These are phyloP conservation scores for Catharus bicknelli DNA, from an alignment of 2,113 vertebrate species.

Conservation along the genomic window DNA sequence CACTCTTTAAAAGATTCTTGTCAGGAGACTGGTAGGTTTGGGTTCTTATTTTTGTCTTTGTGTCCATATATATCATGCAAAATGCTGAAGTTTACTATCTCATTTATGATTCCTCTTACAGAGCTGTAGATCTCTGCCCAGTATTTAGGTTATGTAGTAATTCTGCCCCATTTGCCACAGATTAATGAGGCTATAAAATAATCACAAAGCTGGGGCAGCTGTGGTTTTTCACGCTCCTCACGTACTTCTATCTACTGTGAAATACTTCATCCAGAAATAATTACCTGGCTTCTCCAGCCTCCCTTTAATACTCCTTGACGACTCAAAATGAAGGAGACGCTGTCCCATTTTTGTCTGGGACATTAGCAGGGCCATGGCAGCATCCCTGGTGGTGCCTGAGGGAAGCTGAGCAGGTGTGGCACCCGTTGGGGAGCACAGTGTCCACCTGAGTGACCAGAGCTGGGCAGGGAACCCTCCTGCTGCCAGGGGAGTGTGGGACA, in stretches of 20 bases:
- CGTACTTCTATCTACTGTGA: constrained; percentile 12
- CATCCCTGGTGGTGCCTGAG: fast-evolving
- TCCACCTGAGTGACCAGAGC: neutral
- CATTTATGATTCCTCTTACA: constrained; percentile 12
- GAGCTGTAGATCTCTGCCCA: neutral
- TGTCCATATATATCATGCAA: neutral
- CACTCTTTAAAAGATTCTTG: neutral
- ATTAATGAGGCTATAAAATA: constrained; percentile 52
- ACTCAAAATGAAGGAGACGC: neutral
- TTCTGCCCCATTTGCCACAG: constrained; percentile 33
- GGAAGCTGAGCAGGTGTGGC: neutral
- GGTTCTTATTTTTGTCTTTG: neutral
- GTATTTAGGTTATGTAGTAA: constrained; percentile 8
- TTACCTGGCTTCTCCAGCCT: constrained; percentile 24
- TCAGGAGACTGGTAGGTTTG: neutral
- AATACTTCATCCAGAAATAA: constrained; percentile 25
- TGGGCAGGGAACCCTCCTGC: neutral
- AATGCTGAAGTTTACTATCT: constrained; percentile 13
- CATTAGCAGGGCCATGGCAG: neutral
- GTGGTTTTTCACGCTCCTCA: constrained; percentile 7
- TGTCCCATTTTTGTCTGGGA: neutral
- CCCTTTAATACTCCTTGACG: neutral
- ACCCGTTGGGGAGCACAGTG: fast-evolving
- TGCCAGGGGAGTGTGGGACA: neutral
- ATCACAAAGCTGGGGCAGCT: constrained; percentile 19